Evolutionary conservation across 2,888 invertebrate species (phyloP).

Genomic region (Philonicus albiceps): DNA sequence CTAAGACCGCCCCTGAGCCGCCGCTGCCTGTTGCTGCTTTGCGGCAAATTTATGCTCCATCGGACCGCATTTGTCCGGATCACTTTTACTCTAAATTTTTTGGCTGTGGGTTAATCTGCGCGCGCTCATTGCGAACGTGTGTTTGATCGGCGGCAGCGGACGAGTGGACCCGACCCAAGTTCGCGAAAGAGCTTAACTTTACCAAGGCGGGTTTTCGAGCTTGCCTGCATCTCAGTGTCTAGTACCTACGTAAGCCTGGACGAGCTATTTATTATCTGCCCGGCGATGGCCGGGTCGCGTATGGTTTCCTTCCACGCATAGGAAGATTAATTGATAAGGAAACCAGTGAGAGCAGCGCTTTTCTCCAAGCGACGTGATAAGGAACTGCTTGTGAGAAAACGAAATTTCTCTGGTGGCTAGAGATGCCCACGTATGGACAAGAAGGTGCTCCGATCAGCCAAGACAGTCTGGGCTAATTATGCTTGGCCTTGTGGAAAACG

Average conservation of each 20-base stretch:
- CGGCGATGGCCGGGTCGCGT: neutral
- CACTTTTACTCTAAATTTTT: slow-evolving; percentile 1
- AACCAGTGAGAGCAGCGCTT: neutral
- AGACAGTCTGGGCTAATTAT: neutral
- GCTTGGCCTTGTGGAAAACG: neutral
- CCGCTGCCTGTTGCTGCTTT: neutral
- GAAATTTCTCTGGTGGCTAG: neutral
- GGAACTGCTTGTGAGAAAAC: slow-evolving; percentile 23
- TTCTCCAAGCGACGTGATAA: neutral
- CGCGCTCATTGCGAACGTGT: neutral
- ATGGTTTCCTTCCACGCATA: slow-evolving; percentile 13
- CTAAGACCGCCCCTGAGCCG: slow-evolving; percentile 13
- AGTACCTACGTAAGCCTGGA: neutral
- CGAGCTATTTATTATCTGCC: slow-evolving; percentile 1
- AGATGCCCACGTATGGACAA: neutral
- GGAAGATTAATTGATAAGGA: slow-evolving; percentile 31
- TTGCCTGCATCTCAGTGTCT: neutral
- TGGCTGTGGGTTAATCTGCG: neutral
- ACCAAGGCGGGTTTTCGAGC: neutral
- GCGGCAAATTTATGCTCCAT: slow-evolving; percentile 1
- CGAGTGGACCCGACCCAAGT: neutral
- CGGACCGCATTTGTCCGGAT: neutral
- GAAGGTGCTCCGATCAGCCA: neutral
- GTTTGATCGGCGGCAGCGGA: neutral
- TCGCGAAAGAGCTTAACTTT: neutral